Evolutionary conservation across 2,888 invertebrate genomes (phyloP).

Genomic region (Heliconius hortense): DNA sequence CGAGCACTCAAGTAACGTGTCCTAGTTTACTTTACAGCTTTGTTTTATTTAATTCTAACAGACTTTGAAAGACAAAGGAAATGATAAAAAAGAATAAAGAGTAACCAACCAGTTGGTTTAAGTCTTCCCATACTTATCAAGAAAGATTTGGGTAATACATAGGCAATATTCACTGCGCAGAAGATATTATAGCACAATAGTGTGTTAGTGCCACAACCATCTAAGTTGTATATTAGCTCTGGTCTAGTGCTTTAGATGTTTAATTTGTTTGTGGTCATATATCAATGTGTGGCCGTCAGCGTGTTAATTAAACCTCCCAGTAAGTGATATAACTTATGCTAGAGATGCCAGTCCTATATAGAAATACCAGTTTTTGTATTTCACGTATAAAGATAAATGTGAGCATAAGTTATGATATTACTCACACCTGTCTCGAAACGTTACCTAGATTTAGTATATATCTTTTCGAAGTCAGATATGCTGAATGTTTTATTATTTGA

Average conservation of each 20-base stretch:
- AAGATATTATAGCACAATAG: neutral
- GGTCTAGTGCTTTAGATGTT: neutral
- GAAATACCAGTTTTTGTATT: neutral
- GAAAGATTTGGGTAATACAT: neutral
- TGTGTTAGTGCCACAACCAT: neutral
- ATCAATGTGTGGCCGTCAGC: neutral
- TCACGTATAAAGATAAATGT: slow-evolving; percentile 1
- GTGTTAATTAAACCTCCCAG: too few species aligned
- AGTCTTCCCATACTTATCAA: neutral
- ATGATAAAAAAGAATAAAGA: too few species aligned
- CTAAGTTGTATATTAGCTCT: neutral
- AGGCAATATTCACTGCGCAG: neutral
- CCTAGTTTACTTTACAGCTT: neutral
- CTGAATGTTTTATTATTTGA: slow-evolving; percentile 13
- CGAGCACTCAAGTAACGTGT: neutral
- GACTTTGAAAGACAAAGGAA: neutral
- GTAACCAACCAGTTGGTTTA: neutral
- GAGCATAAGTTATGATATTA: neutral
- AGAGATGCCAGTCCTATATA: neutral
- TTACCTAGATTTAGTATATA: neutral
- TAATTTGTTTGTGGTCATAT: neutral
- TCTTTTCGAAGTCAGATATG: neutral
- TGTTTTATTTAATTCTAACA: neutral
- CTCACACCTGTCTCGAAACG: slow-evolving; percentile 3
- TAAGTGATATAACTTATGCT: neutral